Evolutionary conservation across 1,140 invertebrate genomes (phyloP), one percentile per base, ranked within the genome.

Genomic region (Cydia strobilella): DNA sequence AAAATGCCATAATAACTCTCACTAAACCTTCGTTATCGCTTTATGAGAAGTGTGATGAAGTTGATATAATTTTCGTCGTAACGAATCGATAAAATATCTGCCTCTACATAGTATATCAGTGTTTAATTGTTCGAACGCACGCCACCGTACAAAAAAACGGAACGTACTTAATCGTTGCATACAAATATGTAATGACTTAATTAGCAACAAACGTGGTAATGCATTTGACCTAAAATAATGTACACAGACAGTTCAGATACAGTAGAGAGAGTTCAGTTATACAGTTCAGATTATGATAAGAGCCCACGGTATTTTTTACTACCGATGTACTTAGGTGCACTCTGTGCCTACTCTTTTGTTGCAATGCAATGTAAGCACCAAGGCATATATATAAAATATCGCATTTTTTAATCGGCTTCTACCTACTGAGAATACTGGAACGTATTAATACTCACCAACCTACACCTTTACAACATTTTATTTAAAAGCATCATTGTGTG

Each of bases 191-290:
- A 54, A 54, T 54, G 51, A 54, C 51, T 54, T 54, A 54, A 54
- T 54, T 54, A 54, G 51, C 51, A 54, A 54, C 42, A 48, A 48
- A 39, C 51, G 20, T 54, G 51, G 9, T 54, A 54, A 54, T 54
- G 51, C 51, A 54, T 54, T 54, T 54, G 51, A 54, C 51, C 51
- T 54, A 54, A n/a, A 54, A 54, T 54, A 18, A n/a, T n/a, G n/a
- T n/a, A n/a, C n/a, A n/a, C n/a, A n/a, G n/a, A n/a, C n/a, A n/a
- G n/a, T n/a, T n/a, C n/a, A n/a, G n/a, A n/a, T n/a, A n/a, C n/a
- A n/a, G n/a, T n/a, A n/a, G n/a, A n/a, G n/a, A n/a, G n/a, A n/a
- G n/a, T n/a, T n/a, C n/a, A n/a, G n/a, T n/a, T n/a, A n/a, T 45
- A 48, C 0, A 48, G 12, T 48, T 48, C 10, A 45, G 10, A 48